Conservation (phyloP, 2,113 vertebrate genomes). For the Anseranas semipalmata region DNA sequence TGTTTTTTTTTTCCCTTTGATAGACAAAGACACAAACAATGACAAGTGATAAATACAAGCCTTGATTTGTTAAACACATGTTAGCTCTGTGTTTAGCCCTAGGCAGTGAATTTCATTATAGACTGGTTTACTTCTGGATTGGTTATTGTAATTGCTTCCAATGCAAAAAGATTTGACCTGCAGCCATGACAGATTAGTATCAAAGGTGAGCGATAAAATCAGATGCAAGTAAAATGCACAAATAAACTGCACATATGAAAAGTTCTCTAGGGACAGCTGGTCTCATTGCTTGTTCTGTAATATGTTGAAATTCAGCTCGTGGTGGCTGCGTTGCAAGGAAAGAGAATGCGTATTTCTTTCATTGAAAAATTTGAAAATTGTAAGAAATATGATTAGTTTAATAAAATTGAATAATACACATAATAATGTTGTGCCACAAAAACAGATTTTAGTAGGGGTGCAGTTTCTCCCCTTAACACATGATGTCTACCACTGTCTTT, state of each 20-base stretch:
- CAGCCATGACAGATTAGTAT: constrained; percentile 79
- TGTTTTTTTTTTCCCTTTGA: constrained; percentile 27
- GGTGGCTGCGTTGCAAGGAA: background rate
- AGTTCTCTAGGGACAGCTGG: constrained; percentile 78
- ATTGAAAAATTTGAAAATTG: background rate
- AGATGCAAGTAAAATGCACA: constrained; percentile 74
- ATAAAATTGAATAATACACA: background rate
- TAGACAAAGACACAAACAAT: constrained; percentile 69
- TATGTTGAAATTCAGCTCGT: constrained; percentile 62
- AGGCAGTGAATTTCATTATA: constrained; percentile 83
- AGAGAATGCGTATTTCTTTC: background rate
- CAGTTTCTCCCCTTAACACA: background rate
- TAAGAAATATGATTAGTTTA: background rate
- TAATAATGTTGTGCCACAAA: background rate
- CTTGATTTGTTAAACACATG: constrained; percentile 83
- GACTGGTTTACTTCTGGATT: constrained; percentile 70
- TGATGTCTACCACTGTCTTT: background rate
- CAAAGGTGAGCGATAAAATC: constrained; percentile 81
- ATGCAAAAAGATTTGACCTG: constrained; percentile 38
- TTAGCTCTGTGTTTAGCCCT: constrained; percentile 82
- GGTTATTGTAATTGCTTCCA: constrained; percentile 47
- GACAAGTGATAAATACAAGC: constrained; percentile 79
- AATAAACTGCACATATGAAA: constrained; percentile 70
- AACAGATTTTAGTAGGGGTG: background rate
- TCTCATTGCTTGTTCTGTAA: constrained; percentile 55